Evolutionary conservation across 2,888 invertebrate genomes (phyloP), one percentile per base, ranked within the genome.

Genomic region (Meteorus colon): DNA sequence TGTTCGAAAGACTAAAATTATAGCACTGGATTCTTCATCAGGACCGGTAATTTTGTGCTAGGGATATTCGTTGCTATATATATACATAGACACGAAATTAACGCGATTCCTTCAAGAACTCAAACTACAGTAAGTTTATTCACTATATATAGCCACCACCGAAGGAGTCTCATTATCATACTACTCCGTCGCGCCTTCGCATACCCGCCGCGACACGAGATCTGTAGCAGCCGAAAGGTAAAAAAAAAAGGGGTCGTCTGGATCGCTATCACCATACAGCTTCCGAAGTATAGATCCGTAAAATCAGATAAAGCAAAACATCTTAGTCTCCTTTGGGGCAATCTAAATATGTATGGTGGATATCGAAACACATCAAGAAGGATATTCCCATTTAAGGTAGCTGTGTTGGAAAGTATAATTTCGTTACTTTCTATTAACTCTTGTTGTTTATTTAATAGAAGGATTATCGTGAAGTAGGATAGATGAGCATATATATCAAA

Each of bases 81-180:
- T 55, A 55, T 63, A 65, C 41, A 55, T 63, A 48, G 29, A 51
- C 37, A 24, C 37, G 41, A 45, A 62, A 41, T 16, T 24, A 71
- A 73, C 74, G 73, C 62, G 80, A 81, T 85, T 85, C 84, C 83
- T 83, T 82, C 79, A 83, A 80, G 82, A 82, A 82, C 81, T 71
- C 45, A 60, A 34, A 71, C 79, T 79, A 78, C 78, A 80, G 80
- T 79, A 80, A 74, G 81, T 34, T 29, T 82, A 80, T 77, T 81
- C 80, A 73, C 77, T 74, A 78, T 41, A 68, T 79, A 80, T 80
- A 82, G 81, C 78, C 71, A 70, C 78, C 71, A 70, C 77, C 69
- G 19, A 75, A 77, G 68, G 74, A 77, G 80, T 73, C 85, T 85
- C 85, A 85, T 85, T 85, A 85, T 82, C 85, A 85, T 85, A 85